Percentiles rank a stretch among this genome's conserved stretches.
Evolutionary conservation across 2,888 invertebrate species (phyloP).

Genomic region (Panopea generosa): DNA sequence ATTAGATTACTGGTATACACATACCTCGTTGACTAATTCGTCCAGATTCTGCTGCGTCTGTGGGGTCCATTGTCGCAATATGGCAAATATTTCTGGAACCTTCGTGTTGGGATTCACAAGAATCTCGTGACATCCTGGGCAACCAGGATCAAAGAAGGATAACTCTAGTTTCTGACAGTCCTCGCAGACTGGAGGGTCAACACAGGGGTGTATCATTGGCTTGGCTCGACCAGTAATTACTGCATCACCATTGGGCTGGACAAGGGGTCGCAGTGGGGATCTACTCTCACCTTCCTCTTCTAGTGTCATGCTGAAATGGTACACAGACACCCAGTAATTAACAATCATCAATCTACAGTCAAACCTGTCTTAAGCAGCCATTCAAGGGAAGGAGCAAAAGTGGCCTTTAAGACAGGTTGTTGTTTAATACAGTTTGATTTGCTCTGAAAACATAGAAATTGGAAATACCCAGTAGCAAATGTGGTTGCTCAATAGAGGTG

Average conservation of each 20-base stretch:
- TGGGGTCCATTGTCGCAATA: slow-evolving; percentile 87
- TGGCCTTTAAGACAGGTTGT: no score
- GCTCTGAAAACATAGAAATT: no score
- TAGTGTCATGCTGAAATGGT: slow-evolving; percentile 69
- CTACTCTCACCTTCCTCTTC: slow-evolving; percentile 60
- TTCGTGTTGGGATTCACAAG: slow-evolving; percentile 81
- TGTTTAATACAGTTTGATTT: no score
- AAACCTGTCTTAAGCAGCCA: no score
- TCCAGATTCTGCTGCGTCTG: slow-evolving; percentile 86
- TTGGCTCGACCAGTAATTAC: slow-evolving; percentile 44
- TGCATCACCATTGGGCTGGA: slow-evolving; percentile 43
- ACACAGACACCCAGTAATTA: neutral
- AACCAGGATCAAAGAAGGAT: slow-evolving; percentile 86
- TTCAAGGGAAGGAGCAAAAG: no score
- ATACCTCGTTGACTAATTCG: slow-evolving; percentile 85
- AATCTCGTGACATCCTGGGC: slow-evolving; percentile 85
- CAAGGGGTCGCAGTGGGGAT: slow-evolving; percentile 30
- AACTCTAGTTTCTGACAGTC: slow-evolving; percentile 85
- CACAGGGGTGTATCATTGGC: slow-evolving; percentile 85
- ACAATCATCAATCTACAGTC: no score
- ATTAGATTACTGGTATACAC: no score
- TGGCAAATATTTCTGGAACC: slow-evolving; percentile 86
- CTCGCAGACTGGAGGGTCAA: slow-evolving; percentile 86
- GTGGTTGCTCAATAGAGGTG: no score
- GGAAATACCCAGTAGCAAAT: no score